Evolutionary conservation across 1,140 invertebrate genomes (phyloP), one percentile per base, ranked within the genome.

Genomic region (Sarcophaga bullata): DNA sequence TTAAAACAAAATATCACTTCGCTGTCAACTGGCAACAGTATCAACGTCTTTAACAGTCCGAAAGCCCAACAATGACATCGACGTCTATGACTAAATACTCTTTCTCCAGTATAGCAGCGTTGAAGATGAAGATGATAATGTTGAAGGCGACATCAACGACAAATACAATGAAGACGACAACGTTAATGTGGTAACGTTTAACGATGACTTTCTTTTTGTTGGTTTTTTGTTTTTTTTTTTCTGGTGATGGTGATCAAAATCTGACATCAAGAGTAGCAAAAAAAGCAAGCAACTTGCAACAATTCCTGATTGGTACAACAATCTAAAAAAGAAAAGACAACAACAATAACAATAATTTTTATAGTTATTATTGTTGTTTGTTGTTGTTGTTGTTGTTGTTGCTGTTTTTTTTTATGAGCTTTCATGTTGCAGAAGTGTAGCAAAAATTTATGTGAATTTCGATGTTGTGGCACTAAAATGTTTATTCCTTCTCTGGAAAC

Each of bases 301-400:
- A 37, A 37, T 37, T 37, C 25, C 25, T 37, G 25, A 37, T 37
- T 37, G 25, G 25, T 37, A 37, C 25, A 37, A 37, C 25, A 37
- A 37, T 37, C 25, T 37, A 37, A 37, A 37, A 37, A 37, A 37
- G 4, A 37, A 4, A 37, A 37, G 25, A 37, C 1, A 4, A 37
- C 1, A 37, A 37, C 25, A 37, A 37, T 4, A 37, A 37, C 25
- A 37, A 37, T 37, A 37, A 37, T 37, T 37, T 37, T 37, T 37
- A 37, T 37, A 37, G 25, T 37, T 37, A 37, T 37, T 37, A 37
- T 37, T 37, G 6, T 3, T 76, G n/a, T n/a, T 76, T 76, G 46
- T 49, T 49, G 25, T 76, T 76, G 73, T 4, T 73, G 17, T 17
- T 76, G n/a, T 76, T 76, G 46, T 49, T 49, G 25, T 76, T 76